Base-by-base conservation (phyloP, 1,140 invertebrate species). In the Brachionus calyciflorus region DNA sequence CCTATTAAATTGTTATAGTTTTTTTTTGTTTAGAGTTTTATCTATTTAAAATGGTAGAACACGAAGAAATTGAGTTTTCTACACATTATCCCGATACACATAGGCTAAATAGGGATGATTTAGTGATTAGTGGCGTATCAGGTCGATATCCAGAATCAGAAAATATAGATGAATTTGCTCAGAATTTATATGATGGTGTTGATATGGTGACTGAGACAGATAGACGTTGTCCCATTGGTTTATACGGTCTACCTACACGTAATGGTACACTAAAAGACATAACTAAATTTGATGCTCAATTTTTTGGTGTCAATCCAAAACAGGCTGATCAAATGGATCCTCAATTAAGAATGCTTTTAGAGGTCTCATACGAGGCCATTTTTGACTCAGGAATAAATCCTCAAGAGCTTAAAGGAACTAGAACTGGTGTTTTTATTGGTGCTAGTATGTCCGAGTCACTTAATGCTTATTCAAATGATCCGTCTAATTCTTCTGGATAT, bases 271-370 rank as follows among this genome's bases (percentile, higher is more conserved):
- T 98, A 0, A 96, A 95, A 84, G 90, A 96, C 78, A 80, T 98
- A 41, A 84, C 87, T 40, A 89, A 90, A 79, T 97, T 96, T 82
- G 94, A 96, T 83, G 91, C 92, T 3, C 89, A 90, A n/a, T 96
- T 94, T 84, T 96, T 96, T 85, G 92, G 92, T 44, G 92, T 96
- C 5, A 92, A 94, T 82, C 90, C 83, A 7, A 95, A 96, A 86
- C 93, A 97, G 83, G 94, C 94, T 0, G 88, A 96, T 80, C 88
- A 89, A 41, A 98, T 98, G 94, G 95, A 98, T 83, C 95, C 96
- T 3, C 93, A 97, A 84, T 85, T 97, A 41, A 87, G 95, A 78
- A 87, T 97, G 80, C 84, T 98, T 26, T 87, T 98, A 3, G 96
- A 99, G 86, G 82, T 91, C n/a, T 92, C 94, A 1, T 90, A 96